Percentiles rank a stretch among this genome's conserved stretches.
Conservation (phyloP, 2,888 invertebrate genomes). For the Parapristionchus giblindavisi region DNA sequence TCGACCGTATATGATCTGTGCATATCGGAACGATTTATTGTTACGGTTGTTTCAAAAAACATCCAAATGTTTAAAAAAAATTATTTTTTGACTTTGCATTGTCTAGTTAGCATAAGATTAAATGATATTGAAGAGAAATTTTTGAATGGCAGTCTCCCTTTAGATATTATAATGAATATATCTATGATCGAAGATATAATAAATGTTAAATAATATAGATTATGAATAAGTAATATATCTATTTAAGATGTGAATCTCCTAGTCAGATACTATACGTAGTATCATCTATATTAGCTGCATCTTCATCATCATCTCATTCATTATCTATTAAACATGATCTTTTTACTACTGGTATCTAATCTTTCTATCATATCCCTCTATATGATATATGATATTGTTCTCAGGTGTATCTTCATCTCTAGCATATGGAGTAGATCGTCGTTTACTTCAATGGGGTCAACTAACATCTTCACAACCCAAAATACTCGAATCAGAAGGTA, state of each 20-base stretch:
- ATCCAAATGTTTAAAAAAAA: too few species aligned
- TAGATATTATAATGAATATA: too few species aligned
- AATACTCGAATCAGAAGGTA: slow-evolving; percentile 10
- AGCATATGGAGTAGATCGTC: slow-evolving; percentile 23
- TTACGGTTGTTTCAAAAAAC: too few species aligned
- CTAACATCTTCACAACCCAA: slow-evolving; percentile 15
- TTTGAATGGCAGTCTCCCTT: too few species aligned
- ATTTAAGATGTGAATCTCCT: slow-evolving; percentile 13
- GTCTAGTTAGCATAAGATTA: too few species aligned
- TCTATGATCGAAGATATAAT: too few species aligned
- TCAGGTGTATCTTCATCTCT: slow-evolving; percentile 14
- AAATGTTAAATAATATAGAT: too few species aligned
- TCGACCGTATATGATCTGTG: too few species aligned
- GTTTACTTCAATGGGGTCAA: slow-evolving; percentile 24
- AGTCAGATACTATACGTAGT: slow-evolving; percentile 24
- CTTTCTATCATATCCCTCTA: neutral
- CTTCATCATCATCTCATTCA: slow-evolving; percentile 22
- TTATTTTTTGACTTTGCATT: too few species aligned
- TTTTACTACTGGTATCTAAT: neutral
- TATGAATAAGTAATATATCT: too few species aligned
- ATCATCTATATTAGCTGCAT: slow-evolving; percentile 15
- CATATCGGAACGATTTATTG: too few species aligned
- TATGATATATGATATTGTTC: neutral
- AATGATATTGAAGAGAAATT: too few species aligned
- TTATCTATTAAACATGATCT: neutral